phyloP scores from a whole-genome alignment of 1,140 invertebrate genomes.

The Alviniconcha marisindica region DNA sequence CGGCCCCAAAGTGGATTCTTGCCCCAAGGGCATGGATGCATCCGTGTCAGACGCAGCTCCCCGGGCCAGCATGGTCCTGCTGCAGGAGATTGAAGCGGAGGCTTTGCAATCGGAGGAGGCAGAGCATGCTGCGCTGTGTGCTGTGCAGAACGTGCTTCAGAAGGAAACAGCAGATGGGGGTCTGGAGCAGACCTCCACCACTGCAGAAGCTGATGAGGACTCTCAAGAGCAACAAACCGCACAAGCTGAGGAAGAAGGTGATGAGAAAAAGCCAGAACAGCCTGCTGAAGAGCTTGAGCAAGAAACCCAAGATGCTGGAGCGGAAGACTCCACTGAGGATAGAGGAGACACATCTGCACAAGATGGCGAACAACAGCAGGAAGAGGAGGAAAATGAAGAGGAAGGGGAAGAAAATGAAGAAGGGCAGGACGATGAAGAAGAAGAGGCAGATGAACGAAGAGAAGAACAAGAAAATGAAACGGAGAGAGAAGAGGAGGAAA shows the following conservation, averaged over 20 bases:
- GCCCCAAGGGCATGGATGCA: background rate
- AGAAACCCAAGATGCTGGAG: background rate
- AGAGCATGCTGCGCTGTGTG: background rate
- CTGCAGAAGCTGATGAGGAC: background rate
- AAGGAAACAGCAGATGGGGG: background rate
- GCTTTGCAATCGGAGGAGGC: conserved; percentile 10
- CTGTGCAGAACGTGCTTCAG: background rate
- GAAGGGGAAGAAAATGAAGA: background rate
- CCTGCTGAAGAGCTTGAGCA: background rate
- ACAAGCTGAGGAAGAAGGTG: background rate
- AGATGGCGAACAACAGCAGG: background rate
- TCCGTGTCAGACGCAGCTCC: background rate
- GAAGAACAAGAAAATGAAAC: background rate
- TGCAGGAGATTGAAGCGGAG: conserved; percentile 34
- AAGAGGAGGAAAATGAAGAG: background rate
- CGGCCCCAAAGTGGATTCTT: background rate
- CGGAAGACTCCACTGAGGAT: background rate
- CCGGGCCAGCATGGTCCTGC: conserved; percentile 8
- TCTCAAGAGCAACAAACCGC: background rate
- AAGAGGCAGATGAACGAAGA: background rate
- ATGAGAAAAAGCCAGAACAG: background rate
- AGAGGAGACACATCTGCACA: background rate
- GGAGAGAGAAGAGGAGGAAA: conserved; percentile 2
- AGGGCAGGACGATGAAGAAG: background rate
- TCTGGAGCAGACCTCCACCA: too few species aligned